These are phyloP conservation scores for Drosophila subpulchrella DNA, from an alignment of 1,140 invertebrate genomes.

Conservation along the genomic window DNA sequence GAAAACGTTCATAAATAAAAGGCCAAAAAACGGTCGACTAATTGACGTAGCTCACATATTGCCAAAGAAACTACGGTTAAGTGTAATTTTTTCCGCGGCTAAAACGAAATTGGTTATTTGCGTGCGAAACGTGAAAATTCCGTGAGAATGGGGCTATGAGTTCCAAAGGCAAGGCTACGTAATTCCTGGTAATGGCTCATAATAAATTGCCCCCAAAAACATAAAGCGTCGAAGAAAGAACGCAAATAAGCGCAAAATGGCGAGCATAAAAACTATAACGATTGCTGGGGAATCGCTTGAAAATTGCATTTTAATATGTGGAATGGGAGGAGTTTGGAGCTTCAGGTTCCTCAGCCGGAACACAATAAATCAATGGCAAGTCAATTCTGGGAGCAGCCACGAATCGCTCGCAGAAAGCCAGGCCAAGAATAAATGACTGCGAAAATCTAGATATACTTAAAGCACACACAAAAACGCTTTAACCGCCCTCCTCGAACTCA, in stretches of 20 bases:
- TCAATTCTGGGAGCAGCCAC: conserved; percentile 46
- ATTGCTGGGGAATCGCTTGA: conserved; percentile 48
- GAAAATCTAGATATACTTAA: conserved; percentile 62
- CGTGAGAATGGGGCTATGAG: neutral
- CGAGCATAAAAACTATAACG: conserved; percentile 39
- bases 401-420: conserved; percentile 26
- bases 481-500: neutral
- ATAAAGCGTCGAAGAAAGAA: conserved; percentile 22
- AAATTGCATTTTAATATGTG: conserved; percentile 72
- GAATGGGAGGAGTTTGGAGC: too few species aligned
- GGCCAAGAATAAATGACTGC: conserved; percentile 59
- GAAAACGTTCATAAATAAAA: conserved; percentile 50
- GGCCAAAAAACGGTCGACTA: conserved; percentile 47
- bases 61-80: conserved; percentile 53
- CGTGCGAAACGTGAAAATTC: conserved; percentile 46
- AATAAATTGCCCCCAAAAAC: conserved; percentile 58
- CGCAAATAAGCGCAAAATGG: conserved; percentile 23
- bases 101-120: conserved; percentile 74
- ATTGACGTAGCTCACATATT: conserved; percentile 59
- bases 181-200: conserved; percentile 62
- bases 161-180: conserved; percentile 21
- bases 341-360: neutral
- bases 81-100: conserved; percentile 39
- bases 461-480: conserved; percentile 7
- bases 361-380: conserved; percentile 74